phyloP scores from a whole-genome alignment of 2,888 invertebrate species.

The Eristalis intricaria region DNA sequence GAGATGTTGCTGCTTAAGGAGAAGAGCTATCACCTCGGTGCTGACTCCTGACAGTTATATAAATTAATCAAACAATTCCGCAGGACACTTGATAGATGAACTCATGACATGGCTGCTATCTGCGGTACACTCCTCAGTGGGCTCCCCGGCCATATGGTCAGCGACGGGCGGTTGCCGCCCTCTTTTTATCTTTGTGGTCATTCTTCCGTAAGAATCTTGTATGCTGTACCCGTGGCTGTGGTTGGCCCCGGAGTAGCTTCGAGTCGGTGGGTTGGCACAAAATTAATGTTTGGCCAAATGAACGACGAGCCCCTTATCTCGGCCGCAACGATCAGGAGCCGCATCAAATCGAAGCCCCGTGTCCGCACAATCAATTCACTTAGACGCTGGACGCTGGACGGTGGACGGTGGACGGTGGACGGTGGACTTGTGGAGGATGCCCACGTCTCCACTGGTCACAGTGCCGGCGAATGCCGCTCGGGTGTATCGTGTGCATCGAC shows the following conservation, averaged over 20 bases:
- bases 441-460: background rate
- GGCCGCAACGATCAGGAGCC: conserved; percentile 66
- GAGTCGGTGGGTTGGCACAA: conserved; percentile 34
- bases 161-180: conserved; percentile 61
- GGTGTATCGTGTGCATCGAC: conserved; percentile 32
- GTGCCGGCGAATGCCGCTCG: background rate
- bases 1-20: conserved; percentile 51
- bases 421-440: background rate
- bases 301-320: conserved; percentile 65
- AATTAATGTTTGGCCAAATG: conserved; percentile 63
- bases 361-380: conserved; percentile 71
- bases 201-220: conserved; percentile 53
- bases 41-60: conserved; percentile 73
- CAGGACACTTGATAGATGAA: conserved; percentile 74
- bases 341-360: conserved; percentile 68
- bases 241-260: background rate
- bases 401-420: background rate
- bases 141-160: conserved; percentile 48
- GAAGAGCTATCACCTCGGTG: conserved; percentile 70
- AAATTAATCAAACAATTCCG: conserved; percentile 73
- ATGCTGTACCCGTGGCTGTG: conserved; percentile 4
- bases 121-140: conserved; percentile 46
- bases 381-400: conserved; percentile 23
- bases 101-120: conserved; percentile 73
- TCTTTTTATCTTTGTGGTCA: conserved; percentile 64